These are phyloP conservation scores for Rhinophrynus dorsalis DNA, from an alignment of 2,797 vertebrate genomes.

Conservation along the genomic window DNA sequence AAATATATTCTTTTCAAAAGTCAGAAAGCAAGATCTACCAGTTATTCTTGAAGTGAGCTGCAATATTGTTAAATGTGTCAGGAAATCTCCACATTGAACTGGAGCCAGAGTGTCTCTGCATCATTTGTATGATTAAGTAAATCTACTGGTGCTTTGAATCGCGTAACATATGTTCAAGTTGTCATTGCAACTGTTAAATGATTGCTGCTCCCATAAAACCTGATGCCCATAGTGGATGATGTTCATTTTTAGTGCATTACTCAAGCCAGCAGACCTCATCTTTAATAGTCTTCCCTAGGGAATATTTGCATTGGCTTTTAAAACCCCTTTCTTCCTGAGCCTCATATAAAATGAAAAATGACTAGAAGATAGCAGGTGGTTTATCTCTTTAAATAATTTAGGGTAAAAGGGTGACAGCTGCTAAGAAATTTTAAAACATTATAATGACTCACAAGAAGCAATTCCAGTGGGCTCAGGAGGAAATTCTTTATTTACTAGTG, in stretches of 20 bases:
- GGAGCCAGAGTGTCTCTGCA: not conserved
- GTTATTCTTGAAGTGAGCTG: not conserved
- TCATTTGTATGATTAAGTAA: not conserved
- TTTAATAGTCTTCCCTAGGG: conserved; percentile 17
- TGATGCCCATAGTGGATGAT: conserved; percentile 1
- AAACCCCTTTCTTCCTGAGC: conserved; percentile 15
- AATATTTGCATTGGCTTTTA: conserved; percentile 2
- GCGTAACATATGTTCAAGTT: not conserved
- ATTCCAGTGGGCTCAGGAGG: not conserved
- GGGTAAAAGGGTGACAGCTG: conserved; percentile 4
- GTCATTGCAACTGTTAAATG: not conserved
- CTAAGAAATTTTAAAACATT: not conserved
- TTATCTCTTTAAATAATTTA: conserved; percentile 7
- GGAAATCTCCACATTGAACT: too few relatives aligned
- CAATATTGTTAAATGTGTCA: not conserved
- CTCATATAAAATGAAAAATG: not conserved
- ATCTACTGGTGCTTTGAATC: not conserved
- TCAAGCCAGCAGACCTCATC: not conserved
- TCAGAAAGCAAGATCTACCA: not conserved
- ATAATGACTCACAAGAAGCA: not conserved
- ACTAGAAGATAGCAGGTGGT: conserved; percentile 33
- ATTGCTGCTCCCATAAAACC: not conserved
- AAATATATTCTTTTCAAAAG: not conserved
- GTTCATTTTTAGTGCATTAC: not conserved
- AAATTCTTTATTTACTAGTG: conserved; percentile 28